Conservation (phyloP, 1,140 invertebrate genomes). For the Procambarus clarkii region DNA sequence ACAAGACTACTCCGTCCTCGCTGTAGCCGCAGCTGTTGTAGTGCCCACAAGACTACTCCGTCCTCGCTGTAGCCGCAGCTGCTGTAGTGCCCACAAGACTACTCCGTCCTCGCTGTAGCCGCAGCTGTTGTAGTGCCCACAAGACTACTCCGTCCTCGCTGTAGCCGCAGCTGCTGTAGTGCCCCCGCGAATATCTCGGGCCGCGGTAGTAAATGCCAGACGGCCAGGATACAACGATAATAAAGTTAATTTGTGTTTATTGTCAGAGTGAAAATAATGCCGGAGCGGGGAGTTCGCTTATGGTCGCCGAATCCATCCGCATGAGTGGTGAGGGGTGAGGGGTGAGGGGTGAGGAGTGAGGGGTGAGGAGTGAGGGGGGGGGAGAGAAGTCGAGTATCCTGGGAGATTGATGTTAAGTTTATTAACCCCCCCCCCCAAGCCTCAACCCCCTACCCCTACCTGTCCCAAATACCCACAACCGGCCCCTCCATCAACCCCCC, state of each 20-base stretch:
- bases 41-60: not conserved
- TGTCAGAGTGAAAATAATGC: slow-evolving; percentile 62
- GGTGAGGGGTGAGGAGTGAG: not conserved
- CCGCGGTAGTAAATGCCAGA: slow-evolving; percentile 54
- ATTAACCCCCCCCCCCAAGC: not conserved
- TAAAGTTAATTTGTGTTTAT: slow-evolving; percentile 64
- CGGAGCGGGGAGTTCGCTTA: slow-evolving; percentile 34
- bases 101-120: not conserved
- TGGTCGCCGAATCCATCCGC: slow-evolving; percentile 46
- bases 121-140: slow-evolving; percentile 12
- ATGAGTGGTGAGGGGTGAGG: not conserved
- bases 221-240: slow-evolving; percentile 51
- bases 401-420: slow-evolving; percentile 42
- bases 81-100: not conserved
- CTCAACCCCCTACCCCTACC: not conserved
- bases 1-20: too few relatives aligned
- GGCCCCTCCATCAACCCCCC: too few relatives aligned
- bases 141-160: too few relatives aligned
- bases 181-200: slow-evolving; percentile 16
- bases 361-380: not conserved
- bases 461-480: too few relatives aligned
- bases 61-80: not conserved
- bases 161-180: slow-evolving; percentile 17
- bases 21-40: not conserved
- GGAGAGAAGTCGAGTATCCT: too few relatives aligned